Evolutionary conservation across 2,888 invertebrate genomes (phyloP).

Genomic region (Theodoxus fluviatilis): DNA sequence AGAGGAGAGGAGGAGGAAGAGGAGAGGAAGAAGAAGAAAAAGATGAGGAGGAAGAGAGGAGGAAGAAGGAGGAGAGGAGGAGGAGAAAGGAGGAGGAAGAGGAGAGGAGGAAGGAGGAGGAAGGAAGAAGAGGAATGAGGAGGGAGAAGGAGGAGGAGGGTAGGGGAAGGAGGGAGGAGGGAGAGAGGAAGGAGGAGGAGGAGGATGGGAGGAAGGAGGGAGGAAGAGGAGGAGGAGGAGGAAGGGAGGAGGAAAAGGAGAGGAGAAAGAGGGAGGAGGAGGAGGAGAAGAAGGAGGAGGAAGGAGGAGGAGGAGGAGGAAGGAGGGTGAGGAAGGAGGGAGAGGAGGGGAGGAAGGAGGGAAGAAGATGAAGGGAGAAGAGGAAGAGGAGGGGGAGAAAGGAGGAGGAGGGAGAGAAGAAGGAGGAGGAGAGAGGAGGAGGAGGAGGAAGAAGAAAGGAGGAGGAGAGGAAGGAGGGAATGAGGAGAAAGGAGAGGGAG

Average conservation of each 20-base stretch:
- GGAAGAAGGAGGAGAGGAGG: neutral
- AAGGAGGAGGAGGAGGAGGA: neutral
- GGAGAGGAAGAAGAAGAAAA: neutral
- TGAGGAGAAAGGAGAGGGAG: constrained; percentile 4
- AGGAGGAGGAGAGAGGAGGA: constrained; percentile 1
- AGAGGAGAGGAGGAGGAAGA: neutral
- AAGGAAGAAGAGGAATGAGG: neutral
- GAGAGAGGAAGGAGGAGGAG: neutral
- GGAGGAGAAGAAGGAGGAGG: neutral
- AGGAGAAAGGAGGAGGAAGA: neutral
- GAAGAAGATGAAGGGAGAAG: neutral
- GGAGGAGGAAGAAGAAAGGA: neutral
- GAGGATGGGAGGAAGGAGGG: neutral
- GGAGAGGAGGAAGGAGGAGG: neutral
- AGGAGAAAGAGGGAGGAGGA: neutral
- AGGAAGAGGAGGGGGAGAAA: neutral
- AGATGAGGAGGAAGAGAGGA: too few species aligned
- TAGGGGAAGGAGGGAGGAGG: neutral
- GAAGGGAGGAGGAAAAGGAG: neutral
- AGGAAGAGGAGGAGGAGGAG: neutral
- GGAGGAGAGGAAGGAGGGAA: neutral
- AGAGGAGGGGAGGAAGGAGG: neutral
- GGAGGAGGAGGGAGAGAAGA: neutral
- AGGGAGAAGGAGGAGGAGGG: neutral
- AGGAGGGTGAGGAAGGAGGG: neutral